Evolutionary conservation across 2,888 invertebrate genomes (phyloP), one percentile per base, ranked within the genome.

Genomic region (Listrodromus nycthemerus): DNA sequence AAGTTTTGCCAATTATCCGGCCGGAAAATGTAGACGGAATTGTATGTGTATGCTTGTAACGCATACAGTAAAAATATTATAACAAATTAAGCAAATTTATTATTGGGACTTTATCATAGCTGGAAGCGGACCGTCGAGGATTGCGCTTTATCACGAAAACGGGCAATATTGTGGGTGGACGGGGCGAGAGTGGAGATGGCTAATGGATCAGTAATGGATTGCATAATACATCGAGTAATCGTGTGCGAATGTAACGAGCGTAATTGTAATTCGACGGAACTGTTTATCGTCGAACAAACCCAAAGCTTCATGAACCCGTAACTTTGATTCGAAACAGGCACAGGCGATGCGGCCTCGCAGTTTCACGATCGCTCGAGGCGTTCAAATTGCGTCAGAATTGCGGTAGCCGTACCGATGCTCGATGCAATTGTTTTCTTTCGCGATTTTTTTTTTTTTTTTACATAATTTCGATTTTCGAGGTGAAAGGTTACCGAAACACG

Each of bases 341-440:
- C 13, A 16, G n/a, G 58, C 30, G 16, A 30, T 30, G 58, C 27
- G 58, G 58, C 6, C 16, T 30, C 27, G 24, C 55, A 66, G 65
- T 55, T 37, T 33, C 70, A 27, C 78, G 65, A 65, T 65, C 33
- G 33, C 37, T n/a, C 10, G 65, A 65, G 33, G 37, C 65, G 37
- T 21, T 13, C 16, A 8, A 37, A 65, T 65, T 37, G 37, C 33
- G 37, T 65, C 65, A 37, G 65, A 37, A 37, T 21, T 16, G 5
- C 37, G 8, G n/a, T 37, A 19, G 37, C 3, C 10, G 19, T 19
- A 33, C 19, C 33, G 37, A 19, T 37, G 16, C 19, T 19, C 13
- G 55, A 21, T 21, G 27, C n/a, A 7, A 41, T 16, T 3, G 10
- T 41, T 16, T 41, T 4, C 6, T 24, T 8, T n/a, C 37, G 5